phyloP scores from a whole-genome alignment of 2,113 vertebrate genomes.

The Turdus rufiventris region DNA sequence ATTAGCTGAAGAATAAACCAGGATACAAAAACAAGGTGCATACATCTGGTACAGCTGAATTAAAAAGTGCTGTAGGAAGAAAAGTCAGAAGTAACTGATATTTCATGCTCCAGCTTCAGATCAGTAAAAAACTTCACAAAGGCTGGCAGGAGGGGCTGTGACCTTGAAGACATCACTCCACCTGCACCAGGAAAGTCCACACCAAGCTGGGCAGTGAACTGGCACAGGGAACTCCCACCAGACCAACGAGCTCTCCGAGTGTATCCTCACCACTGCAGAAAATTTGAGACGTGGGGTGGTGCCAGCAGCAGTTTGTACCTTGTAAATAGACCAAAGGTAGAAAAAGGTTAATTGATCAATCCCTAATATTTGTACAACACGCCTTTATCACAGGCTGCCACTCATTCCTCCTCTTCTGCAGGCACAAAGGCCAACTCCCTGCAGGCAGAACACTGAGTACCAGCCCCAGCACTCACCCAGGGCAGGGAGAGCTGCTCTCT shows the following conservation, averaged over 20 bases:
- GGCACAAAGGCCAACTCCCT: not conserved
- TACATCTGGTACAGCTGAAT: not conserved
- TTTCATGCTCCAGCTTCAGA: not conserved
- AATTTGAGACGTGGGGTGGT: not conserved
- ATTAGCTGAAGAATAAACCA: not conserved
- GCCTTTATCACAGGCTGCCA: not conserved
- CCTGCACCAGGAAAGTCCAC: not conserved
- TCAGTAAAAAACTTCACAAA: not conserved
- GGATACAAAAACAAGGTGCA: not conserved
- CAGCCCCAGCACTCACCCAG: not conserved
- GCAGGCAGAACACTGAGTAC: accelerated
- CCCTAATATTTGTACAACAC: not conserved
- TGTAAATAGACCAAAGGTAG: not conserved
- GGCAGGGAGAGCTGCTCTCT: not conserved
- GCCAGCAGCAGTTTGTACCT: not conserved
- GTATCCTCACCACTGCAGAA: not conserved
- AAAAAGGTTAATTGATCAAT: not conserved
- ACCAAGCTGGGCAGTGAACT: not conserved
- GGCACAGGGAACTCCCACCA: not conserved
- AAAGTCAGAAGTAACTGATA: not conserved
- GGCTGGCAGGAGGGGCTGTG: not conserved
- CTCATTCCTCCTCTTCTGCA: not conserved
- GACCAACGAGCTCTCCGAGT: not conserved
- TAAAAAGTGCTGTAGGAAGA: not conserved
- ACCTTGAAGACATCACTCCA: not conserved